Evolutionary conservation across 2,113 vertebrate genomes (phyloP).

Genomic region (Tyto alba): DNA sequence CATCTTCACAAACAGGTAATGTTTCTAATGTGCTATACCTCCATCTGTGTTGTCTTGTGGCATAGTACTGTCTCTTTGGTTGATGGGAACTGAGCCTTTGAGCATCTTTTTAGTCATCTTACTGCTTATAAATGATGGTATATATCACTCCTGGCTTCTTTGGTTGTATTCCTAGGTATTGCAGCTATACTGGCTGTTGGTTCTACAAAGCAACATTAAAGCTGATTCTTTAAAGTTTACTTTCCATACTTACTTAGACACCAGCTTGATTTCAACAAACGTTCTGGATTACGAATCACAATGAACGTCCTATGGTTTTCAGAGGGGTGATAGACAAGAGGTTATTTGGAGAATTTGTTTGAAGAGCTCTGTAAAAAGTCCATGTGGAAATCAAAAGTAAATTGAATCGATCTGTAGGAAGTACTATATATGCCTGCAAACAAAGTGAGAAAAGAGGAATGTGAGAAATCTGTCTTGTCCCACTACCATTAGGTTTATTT

Average conservation of each 20-base stretch:
- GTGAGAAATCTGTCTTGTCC: neutral
- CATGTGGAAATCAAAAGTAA: neutral
- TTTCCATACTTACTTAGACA: neutral
- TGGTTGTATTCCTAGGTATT: neutral
- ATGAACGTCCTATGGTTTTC: neutral
- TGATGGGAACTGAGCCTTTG: neutral
- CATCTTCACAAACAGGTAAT: conserved; percentile 95
- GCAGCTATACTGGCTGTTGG: neutral
- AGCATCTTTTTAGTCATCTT: neutral
- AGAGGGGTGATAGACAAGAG: neutral
- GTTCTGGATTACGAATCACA: neutral
- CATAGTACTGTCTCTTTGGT: neutral
- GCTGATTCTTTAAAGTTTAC: neutral
- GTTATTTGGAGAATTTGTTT: neutral
- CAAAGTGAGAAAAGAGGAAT: neutral
- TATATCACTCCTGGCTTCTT: neutral
- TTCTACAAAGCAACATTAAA: neutral
- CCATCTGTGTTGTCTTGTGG: neutral
- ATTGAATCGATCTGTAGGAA: neutral
- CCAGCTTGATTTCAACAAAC: neutral
- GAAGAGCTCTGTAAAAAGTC: neutral
- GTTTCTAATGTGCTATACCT: neutral
- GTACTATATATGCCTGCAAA: neutral
- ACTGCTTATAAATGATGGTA: neutral
- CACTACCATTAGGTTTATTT: neutral